Base-by-base conservation (phyloP, 2,888 invertebrate species). In the Cartodere bifasciata region DNA sequence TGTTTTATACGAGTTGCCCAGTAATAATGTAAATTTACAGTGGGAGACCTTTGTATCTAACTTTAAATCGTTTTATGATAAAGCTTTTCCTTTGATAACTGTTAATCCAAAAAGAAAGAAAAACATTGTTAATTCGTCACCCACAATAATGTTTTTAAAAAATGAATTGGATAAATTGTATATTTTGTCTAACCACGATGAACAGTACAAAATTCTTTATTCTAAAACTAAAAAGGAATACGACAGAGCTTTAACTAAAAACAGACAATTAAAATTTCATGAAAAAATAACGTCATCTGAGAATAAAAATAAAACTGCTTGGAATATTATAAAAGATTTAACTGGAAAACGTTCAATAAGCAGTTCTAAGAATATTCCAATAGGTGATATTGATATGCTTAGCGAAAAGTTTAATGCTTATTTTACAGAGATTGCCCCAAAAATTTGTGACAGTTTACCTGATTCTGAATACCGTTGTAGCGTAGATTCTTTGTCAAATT, bases 271-370 rank as follows among this genome's bases (percentile, higher is more conserved):
- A 9, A 7, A 12, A 13, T 28, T 13, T 21, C 17, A 11, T 13
- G 14, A 28, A 13, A 4, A 12, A 15, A 17, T 28, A 4, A n/a
- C 17, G 9, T 4, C n/a, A 12, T 17, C 28, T 13, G 10, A 17
- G n/a, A 28, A 28, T 28, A 28, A 28, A 28, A 17, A 17, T 4
- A 28, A n/a, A n/a, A 10, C 28, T 3, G 28, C 14, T 20, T 20
- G 28, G 28, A 17, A 12, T 3, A n/a, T 24, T 11, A 24, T 24
- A 3, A 3, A 10, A 4, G 6, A 11, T 9, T 13, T 24, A 9
- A n/a, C n/a, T n/a, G n/a, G n/a, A n/a, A n/a, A n/a, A n/a, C n/a
- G n/a, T n/a, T n/a, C n/a, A n/a, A n/a, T n/a, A n/a, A n/a, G n/a
- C n/a, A n/a, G n/a, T n/a, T n/a, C 28, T n/a, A 4, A 13, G 11